Evolutionary conservation across 2,888 invertebrate species (phyloP).

Genomic region (Watsonalla binaria): DNA sequence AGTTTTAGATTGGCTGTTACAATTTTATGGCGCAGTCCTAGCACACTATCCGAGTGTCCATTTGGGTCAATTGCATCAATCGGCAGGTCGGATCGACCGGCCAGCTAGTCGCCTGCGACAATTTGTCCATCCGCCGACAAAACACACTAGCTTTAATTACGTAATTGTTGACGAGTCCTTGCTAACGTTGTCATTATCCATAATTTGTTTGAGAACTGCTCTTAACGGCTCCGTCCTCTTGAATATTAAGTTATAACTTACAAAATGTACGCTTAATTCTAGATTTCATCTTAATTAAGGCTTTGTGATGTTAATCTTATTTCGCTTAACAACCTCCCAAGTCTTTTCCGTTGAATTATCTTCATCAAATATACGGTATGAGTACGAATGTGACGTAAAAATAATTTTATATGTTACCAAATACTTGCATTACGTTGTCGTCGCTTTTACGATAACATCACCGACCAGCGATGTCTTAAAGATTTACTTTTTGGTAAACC

Average conservation of each 20-base stretch:
- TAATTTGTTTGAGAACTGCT: background rate
- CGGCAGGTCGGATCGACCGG: conserved; percentile 36
- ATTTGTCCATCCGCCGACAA: conserved; percentile 18
- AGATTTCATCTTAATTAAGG: background rate
- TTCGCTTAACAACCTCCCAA: background rate
- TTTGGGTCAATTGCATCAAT: conserved; percentile 57
- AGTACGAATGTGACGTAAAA: conserved; percentile 10
- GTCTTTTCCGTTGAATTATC: conserved; percentile 2
- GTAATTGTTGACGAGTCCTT: background rate
- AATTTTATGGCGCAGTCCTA: conserved; percentile 32
- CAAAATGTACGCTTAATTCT: background rate
- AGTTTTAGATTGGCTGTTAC: conserved; percentile 36
- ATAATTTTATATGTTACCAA: conserved; percentile 29
- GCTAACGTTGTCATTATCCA: background rate
- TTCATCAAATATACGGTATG: conserved; percentile 9
- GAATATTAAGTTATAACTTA: too few species aligned
- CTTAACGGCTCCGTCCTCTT: background rate
- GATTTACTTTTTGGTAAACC: conserved; percentile 24
- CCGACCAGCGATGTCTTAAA: conserved; percentile 29
- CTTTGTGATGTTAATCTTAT: background rate
- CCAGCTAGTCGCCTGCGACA: conserved; percentile 19
- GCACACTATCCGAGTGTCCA: conserved; percentile 33
- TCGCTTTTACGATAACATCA: conserved; percentile 46
- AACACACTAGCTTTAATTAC: background rate
- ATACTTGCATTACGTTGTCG: conserved; percentile 36